phyloP scores from a whole-genome alignment of 2,888 invertebrate species.

The Sialis lutaria region DNA sequence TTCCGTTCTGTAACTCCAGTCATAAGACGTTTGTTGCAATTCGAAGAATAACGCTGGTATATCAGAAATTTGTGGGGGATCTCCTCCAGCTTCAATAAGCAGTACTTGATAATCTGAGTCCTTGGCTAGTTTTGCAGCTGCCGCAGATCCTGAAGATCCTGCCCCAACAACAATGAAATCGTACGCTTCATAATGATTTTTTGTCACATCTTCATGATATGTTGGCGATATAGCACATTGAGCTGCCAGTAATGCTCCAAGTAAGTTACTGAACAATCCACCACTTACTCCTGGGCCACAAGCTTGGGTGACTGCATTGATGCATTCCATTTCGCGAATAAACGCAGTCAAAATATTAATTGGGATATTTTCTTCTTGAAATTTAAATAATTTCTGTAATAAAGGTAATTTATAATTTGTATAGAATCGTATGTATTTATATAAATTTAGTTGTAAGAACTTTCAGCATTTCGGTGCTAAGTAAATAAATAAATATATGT shows the following conservation, averaged over 20 bases:
- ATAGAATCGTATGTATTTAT: too few relatives aligned
- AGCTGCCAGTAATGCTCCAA: conserved; percentile 2
- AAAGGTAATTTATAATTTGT: background rate
- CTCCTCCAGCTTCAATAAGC: conserved; percentile 21
- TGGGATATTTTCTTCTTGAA: too few relatives aligned
- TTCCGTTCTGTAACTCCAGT: conserved; percentile 28
- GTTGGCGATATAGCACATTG: conserved; percentile 2
- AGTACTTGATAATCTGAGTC: conserved; percentile 15
- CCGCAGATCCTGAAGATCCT: conserved; percentile 22
- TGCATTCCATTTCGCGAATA: conserved; percentile 1
- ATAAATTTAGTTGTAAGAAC: too few relatives aligned
- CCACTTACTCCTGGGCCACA: conserved; percentile 3
- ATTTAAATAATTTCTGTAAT: too few relatives aligned
- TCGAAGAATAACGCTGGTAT: conserved; percentile 23
- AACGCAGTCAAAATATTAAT: too few relatives aligned
- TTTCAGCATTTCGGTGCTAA: too few relatives aligned
- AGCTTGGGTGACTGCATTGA: background rate
- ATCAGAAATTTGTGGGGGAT: conserved; percentile 18
- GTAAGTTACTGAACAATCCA: conserved; percentile 1
- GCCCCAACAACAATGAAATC: conserved; percentile 32
- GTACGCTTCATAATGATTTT: conserved; percentile 14
- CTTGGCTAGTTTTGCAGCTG: conserved; percentile 19
- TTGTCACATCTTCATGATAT: conserved; percentile 1
- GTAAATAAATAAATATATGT: too few relatives aligned
- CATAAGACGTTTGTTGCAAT: conserved; percentile 14